Base-by-base conservation (phyloP, 2,888 invertebrate genomes). In the Nemapogon koenigi region DNA sequence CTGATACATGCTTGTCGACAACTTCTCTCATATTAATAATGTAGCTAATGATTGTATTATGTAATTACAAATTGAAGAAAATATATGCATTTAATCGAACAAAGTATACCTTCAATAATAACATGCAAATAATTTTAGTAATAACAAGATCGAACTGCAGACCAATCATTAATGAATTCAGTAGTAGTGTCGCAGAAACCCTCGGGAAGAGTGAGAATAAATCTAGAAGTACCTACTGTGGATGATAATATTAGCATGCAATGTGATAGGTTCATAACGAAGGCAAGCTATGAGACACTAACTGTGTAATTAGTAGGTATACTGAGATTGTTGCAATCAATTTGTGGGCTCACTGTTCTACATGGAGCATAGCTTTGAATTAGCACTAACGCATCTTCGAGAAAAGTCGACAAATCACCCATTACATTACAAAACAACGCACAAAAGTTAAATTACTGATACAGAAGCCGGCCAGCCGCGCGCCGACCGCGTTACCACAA, bases 341-440 rank as follows among this genome's bases (percentile, higher is more conserved):
- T 52, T 69, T 68, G 73, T 69, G 75, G 73, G 69, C 70, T 73
- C 70, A 72, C 67, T 64, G 73, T 75, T 72, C 71, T 73, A 75
- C 67, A 57, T 57, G 59, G 65, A 69, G 70, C 71, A 66, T 68
- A 62, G 68, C 60, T 27, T 30, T 25, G 17, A 48, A 58, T 61
- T 62, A 69, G 69, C 67, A 54, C 13, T 16, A 33, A 33, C 33
- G 33, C 18, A 33, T 19, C 19, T 33, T 19, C 56, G 65, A 61
- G 64, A 66, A 68, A 52, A 57, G 57, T 65, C 66, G 27, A 27
- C 14, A 69, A 59, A 50, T 67, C 63, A 64, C 65, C 71, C 70
- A 63, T 31, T 16, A 33, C 33, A 33, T 33, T 11, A 19, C 33
- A 33, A 28, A 33, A 33, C 69, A 70, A 56, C 64, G 63, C 66